phyloP scores from a whole-genome alignment of 1,140 invertebrate species.

The Lineus longissimus region DNA sequence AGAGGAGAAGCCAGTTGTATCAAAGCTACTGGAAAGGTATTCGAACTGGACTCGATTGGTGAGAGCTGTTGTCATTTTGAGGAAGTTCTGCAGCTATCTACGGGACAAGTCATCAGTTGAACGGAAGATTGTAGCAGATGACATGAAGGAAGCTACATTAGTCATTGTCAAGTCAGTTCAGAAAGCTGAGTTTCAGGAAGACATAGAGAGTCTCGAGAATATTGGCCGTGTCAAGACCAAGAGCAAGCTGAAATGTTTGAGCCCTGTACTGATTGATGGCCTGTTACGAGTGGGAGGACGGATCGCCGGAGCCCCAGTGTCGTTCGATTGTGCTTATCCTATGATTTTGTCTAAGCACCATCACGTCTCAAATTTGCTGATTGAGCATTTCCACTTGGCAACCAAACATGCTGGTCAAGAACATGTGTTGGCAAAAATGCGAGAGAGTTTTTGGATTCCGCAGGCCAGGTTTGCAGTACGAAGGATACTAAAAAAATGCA shows the following conservation, averaged over 20 bases:
- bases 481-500: conserved; percentile 15
- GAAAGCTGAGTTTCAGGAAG: conserved; percentile 7
- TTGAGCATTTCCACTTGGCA: conserved; percentile 12
- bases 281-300: conserved; percentile 2
- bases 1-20: no score
- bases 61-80: no score
- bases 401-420: conserved; percentile 13
- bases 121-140: neutral
- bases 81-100: no score
- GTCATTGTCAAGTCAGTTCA: conserved; percentile 11
- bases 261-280: conserved; percentile 14
- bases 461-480: neutral
- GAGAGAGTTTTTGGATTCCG: conserved; percentile 19
- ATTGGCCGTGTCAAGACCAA: neutral
- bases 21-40: no score
- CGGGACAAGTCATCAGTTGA: no score
- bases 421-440: conserved; percentile 8
- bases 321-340: conserved; percentile 9
- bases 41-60: no score
- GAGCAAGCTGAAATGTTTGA: conserved; percentile 3
- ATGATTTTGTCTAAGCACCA: conserved; percentile 10
- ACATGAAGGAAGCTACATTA: neutral
- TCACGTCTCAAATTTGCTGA: conserved; percentile 10
- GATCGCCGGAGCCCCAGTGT: neutral
- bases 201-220: neutral